Conservation (phyloP, 1,140 invertebrate species). For the Antheraea mylitta region DNA sequence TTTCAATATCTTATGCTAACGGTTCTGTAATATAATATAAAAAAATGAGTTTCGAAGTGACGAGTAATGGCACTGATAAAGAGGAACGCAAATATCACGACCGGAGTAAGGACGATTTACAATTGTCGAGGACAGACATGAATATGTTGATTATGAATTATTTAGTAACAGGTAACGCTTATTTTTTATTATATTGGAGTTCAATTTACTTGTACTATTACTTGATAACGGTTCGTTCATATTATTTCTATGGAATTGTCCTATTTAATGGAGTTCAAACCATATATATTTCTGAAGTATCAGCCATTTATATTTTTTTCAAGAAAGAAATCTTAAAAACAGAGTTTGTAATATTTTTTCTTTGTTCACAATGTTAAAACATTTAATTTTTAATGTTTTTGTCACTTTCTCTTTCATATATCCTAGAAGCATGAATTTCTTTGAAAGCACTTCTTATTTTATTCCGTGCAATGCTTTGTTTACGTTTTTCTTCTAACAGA, state of each 20-base stretch:
- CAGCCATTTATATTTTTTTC: too few species aligned
- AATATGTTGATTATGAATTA: slow-evolving; percentile 99
- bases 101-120: slow-evolving; percentile 83
- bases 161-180: slow-evolving; percentile 91
- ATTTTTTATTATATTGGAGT: not conserved
- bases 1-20: not conserved
- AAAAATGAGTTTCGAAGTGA: slow-evolving; percentile 65
- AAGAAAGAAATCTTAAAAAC: too few species aligned
- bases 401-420: too few species aligned
- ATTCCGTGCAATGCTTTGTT: too few species aligned
- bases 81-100: slow-evolving; percentile 68
- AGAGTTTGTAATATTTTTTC: too few species aligned
- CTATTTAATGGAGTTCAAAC: not conserved
- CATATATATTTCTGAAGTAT: too few species aligned
- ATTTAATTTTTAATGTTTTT: too few species aligned
- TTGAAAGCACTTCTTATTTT: too few species aligned
- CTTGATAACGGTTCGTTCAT: not conserved
- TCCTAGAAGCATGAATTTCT: too few species aligned
- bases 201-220: not conserved
- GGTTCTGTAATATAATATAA: slow-evolving; percentile 3
- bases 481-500: too few species aligned
- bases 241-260: not conserved
- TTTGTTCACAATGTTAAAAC: too few species aligned
- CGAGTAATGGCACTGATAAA: slow-evolving; percentile 53
- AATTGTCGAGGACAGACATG: slow-evolving; percentile 94